Conservation (phyloP, 2,888 invertebrate genomes). For the Ypsolopha sequella region DNA sequence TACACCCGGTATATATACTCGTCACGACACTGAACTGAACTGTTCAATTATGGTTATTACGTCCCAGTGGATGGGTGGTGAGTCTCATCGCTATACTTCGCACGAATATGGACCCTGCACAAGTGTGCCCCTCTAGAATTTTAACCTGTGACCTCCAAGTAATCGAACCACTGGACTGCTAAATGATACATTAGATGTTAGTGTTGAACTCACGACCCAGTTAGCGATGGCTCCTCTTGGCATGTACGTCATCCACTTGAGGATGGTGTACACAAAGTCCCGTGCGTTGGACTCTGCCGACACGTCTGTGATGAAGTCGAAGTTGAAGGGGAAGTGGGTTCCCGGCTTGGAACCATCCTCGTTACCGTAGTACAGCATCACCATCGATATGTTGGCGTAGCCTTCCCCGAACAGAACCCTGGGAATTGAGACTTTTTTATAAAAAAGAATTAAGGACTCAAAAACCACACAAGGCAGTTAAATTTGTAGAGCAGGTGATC, state of each 20-base stretch:
- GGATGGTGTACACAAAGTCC: constrained; percentile 59
- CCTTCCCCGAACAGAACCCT: constrained; percentile 74
- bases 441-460: neutral
- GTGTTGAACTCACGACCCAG: constrained; percentile 70
- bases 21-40: no score
- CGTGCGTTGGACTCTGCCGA: constrained; percentile 49
- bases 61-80: no score
- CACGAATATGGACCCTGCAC: no score
- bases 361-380: constrained; percentile 74
- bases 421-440: constrained; percentile 6
- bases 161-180: no score
- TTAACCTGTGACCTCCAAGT: no score
- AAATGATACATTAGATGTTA: no score
- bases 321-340: constrained; percentile 77
- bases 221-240: constrained; percentile 70
- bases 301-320: constrained; percentile 68
- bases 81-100: no score
- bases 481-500: no score
- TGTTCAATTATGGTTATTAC: no score
- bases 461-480: neutral
- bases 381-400: constrained; percentile 63
- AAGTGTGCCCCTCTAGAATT: no score
- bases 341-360: constrained; percentile 40
- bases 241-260: constrained; percentile 72
- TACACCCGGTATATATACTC: no score